Base-by-base conservation (phyloP, 2,113 vertebrate genomes). In the Pluvialis apricaria region DNA sequence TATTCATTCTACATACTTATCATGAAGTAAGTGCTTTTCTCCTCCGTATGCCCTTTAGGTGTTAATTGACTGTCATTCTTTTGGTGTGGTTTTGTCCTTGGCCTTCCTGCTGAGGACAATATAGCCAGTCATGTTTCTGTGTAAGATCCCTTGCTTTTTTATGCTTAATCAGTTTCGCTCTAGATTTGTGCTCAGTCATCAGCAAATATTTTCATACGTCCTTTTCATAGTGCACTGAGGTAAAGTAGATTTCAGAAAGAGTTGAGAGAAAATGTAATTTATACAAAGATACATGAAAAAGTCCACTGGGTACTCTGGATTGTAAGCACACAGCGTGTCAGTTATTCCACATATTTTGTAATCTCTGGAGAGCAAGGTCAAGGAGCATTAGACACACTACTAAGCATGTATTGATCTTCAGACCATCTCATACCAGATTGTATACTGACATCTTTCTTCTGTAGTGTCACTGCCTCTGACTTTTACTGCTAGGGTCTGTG, bases 1-100 rank as follows among this genome's bases (percentile, higher is more conserved):
- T 99, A 99, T 70, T 97, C 95, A 32, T 98, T 99, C 93, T 99
- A 99, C 96, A 99, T 99, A 95, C 98, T 99, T 64, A 98, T 99
- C 84, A 99, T 99, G 99, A 99, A 99, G 99, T 99, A 98, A 99
- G 99, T 98, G 45, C 18, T 77, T 71, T 61, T 70, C 20, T 79
- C 4, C 38, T 90, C 72, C 2, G 0, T 28, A 97, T 83, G 64
- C 15, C 34, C 28, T 81, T 83, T 62, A 68, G 51, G 7, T 51
- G 28, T 89, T 89, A 85, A 71, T 36, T 92, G 62, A 61, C 70
- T 31, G 26, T 85, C 11, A 25, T 82, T 94, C 49, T 60, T 94
- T 40, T 85, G 49, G 32, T 77, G 49, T 69, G 36, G 40, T 77
- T 86, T 88, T 87, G 49, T 92, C 57, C 79, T 92, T 84, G 75